Evolutionary conservation across 2,797 vertebrate species (phyloP).

Genomic region (Glyptemys insculpta): DNA sequence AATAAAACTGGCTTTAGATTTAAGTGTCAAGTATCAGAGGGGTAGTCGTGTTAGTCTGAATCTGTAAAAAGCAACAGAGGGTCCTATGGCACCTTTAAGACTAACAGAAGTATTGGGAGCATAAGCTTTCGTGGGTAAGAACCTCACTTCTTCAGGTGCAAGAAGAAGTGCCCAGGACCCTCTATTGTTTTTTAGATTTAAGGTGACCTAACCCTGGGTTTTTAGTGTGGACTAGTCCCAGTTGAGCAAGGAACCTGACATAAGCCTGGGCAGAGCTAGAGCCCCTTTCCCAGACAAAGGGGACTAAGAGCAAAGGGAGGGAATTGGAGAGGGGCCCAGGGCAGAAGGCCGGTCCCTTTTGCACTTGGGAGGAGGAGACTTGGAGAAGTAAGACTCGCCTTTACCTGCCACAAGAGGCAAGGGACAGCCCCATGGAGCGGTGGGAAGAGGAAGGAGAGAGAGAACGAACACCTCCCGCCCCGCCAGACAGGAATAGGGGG

Average conservation of each 20-base stretch:
- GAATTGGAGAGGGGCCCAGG: neutral
- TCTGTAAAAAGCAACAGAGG: no score
- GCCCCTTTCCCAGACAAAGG: neutral
- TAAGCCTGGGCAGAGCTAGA: fast-evolving
- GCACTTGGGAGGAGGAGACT: neutral
- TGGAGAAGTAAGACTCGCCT: neutral
- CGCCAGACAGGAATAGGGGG: fast-evolving
- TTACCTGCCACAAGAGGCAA: neutral
- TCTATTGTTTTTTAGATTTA: neutral
- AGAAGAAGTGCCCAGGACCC: no score
- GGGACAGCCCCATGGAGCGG: neutral
- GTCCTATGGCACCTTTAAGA: no score
- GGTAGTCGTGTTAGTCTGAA: no score
- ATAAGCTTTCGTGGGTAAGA: no score
- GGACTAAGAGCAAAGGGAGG: neutral
- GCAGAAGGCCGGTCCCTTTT: neutral
- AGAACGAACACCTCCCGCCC: neutral
- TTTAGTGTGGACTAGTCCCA: no score
- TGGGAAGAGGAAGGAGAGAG: no score
- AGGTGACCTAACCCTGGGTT: no score
- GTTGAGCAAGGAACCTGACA: neutral
- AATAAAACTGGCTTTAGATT: neutral
- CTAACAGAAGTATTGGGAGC: no score
- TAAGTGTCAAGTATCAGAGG: no score
- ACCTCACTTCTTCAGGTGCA: no score